Evolutionary conservation across 1,140 invertebrate species (phyloP).

Genomic region (Drusus annulatus): DNA sequence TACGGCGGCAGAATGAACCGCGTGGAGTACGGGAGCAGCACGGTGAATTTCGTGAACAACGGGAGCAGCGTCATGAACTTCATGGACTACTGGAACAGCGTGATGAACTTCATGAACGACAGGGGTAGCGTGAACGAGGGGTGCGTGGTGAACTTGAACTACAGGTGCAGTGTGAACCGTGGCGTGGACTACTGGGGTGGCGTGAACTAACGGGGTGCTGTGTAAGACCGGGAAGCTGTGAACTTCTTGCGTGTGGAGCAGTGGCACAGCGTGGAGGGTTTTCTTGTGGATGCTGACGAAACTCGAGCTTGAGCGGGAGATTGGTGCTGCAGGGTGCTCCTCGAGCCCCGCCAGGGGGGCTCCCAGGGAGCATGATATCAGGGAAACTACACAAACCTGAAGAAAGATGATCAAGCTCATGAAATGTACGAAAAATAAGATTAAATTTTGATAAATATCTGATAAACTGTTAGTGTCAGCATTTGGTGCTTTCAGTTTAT

Average conservation of each 20-base stretch:
- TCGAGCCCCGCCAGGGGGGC: not conserved
- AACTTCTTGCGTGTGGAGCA: constrained; percentile 1
- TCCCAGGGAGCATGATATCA: not conserved
- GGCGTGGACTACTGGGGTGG: constrained; percentile 23
- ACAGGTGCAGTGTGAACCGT: constrained; percentile 45
- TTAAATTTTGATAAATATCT: not conserved
- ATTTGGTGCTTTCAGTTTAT: not conserved
- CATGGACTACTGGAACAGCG: constrained; percentile 56
- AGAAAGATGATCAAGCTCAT: not conserved
- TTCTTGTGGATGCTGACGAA: not conserved
- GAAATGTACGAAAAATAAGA: no score
- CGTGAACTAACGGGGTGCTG: constrained; percentile 21
- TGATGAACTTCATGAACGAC: constrained; percentile 24
- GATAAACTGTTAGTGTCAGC: no score
- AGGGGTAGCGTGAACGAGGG: constrained; percentile 57
- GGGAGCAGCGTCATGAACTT: constrained; percentile 42
- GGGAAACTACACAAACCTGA: constrained; percentile 11
- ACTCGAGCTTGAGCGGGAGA: constrained; percentile 20
- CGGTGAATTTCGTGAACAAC: constrained; percentile 3
- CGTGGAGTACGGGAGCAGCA: constrained; percentile 8
- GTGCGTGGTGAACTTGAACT: constrained; percentile 62
- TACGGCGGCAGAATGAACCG: constrained; percentile 20
- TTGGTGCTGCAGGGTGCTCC: not conserved
- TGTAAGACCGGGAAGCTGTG: not conserved
- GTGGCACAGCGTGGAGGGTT: not conserved